These are phyloP conservation scores for Gracilinanus agilis DNA, from an alignment of 2,113 vertebrate genomes.

Conservation along the genomic window DNA sequence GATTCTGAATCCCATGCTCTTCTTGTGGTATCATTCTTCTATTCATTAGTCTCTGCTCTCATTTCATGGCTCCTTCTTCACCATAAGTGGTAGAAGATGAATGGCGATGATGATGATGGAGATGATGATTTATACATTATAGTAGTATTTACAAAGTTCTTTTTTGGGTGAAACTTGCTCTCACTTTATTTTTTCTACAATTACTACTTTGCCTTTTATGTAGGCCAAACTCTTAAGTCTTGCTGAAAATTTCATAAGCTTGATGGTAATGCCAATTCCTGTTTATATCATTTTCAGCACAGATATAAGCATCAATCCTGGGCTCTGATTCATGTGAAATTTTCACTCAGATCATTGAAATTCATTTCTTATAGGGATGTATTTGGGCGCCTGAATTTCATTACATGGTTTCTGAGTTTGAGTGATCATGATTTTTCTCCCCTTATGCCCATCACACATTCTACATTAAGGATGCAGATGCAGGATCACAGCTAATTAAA, in stretches of 20 bases:
- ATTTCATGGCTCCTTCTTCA: background rate
- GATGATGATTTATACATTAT: background rate
- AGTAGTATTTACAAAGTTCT: background rate
- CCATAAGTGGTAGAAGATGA: background rate
- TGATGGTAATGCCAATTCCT: background rate
- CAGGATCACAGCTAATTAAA: slow-evolving; percentile 12
- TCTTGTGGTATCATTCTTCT: background rate
- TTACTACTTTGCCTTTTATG: background rate
- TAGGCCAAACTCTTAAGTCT: slow-evolving; percentile 27
- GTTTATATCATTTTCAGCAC: background rate
- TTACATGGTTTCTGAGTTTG: background rate
- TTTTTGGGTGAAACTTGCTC: slow-evolving; percentile 25
- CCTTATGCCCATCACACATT: slow-evolving; percentile 43
- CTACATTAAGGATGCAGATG: slow-evolving; percentile 33
- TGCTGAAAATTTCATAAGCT: background rate
- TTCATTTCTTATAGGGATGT: slow-evolving; percentile 11
- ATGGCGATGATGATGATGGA: too few relatives aligned
- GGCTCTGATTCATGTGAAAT: background rate
- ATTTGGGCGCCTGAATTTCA: slow-evolving; percentile 32
- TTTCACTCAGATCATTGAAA: slow-evolving; percentile 32
- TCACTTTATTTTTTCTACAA: slow-evolving; percentile 8
- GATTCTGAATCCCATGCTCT: background rate
- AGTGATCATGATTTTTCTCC: slow-evolving; percentile 1
- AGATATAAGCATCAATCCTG: background rate
- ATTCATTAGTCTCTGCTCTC: background rate